phyloP scores from a whole-genome alignment of 2,797 vertebrate genomes.

The Enteromius anoplus region DNA sequence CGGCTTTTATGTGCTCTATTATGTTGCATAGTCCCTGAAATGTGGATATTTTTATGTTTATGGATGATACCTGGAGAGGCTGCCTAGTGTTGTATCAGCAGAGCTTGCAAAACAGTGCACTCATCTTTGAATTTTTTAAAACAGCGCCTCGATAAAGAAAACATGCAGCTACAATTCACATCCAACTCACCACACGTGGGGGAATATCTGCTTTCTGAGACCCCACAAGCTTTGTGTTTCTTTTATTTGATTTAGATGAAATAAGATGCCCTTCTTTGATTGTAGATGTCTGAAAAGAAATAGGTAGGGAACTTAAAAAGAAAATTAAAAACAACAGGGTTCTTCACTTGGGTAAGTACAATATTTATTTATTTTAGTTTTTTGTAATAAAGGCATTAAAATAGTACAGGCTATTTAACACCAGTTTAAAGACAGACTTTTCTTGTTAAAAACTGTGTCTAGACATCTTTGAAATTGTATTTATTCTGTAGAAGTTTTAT shows the following conservation, averaged over 20 bases:
- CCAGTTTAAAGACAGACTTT: background rate
- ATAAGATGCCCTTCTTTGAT: background rate
- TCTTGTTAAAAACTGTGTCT: background rate
- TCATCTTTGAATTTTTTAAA: constrained; percentile 32
- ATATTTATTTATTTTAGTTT: no score
- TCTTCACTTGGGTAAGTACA: no score
- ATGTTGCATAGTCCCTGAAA: background rate
- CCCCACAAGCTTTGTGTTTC: background rate
- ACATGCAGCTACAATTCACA: constrained; percentile 1
- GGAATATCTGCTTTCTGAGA: background rate
- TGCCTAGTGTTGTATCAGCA: background rate
- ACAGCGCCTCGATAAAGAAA: constrained; percentile 15
- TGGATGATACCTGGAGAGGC: background rate
- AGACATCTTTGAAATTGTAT: constrained; percentile 18
- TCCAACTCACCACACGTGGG: background rate
- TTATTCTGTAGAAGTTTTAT: constrained; percentile 35
- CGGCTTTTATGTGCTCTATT: constrained; percentile 12
- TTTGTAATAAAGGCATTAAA: no score
- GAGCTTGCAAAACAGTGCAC: background rate
- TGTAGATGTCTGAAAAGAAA: background rate
- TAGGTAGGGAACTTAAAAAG: no score
- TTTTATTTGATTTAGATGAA: background rate
- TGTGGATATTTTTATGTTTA: constrained; percentile 21
- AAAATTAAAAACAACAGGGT: no score
- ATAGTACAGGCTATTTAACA: background rate